A percentile compares a stretch with the other conserved stretches of the same genome.
Conservation (phyloP, 2,888 invertebrate genomes). For the Criorhina ranunculi region DNA sequence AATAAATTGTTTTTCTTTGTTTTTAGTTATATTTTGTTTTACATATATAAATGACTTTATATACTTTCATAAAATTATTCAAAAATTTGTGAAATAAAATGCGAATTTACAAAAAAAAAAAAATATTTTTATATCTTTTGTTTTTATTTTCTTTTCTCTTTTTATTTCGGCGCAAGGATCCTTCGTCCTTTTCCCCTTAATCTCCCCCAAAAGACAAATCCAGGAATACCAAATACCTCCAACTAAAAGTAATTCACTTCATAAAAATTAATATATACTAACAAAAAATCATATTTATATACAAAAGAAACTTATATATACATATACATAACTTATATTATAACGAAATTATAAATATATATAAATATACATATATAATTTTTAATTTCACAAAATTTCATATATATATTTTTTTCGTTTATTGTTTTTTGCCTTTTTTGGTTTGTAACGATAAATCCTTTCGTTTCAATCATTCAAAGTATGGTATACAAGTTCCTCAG, state of each 20-base stretch:
- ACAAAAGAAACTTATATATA: conserved; percentile 66
- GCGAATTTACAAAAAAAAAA: conserved; percentile 78
- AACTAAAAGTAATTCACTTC: conserved; percentile 79
- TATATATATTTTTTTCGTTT: conserved; percentile 62
- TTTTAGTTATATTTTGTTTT: conserved; percentile 65
- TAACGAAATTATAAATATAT: conserved; percentile 25
- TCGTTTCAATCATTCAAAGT: conserved; percentile 79
- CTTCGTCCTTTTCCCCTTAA: conserved; percentile 2
- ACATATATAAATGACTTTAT: conserved; percentile 32
- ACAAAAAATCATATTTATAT: conserved; percentile 75
- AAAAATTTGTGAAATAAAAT: conserved; percentile 58
- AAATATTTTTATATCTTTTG: conserved; percentile 48
- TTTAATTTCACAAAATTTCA: conserved; percentile 78
- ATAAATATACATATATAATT: conserved; percentile 65
- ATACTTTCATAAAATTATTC: conserved; percentile 39
- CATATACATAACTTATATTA: conserved; percentile 70
- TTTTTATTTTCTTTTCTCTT: conserved; percentile 26
- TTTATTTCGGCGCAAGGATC: conserved; percentile 56
- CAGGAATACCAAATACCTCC: conserved; percentile 84
- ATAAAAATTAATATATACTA: conserved; percentile 33
- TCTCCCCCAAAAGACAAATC: conserved; percentile 77
- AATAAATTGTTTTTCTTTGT: conserved; percentile 74
- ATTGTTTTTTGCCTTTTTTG: conserved; percentile 77
- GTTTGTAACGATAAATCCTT: conserved; percentile 77
- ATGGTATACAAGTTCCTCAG: conserved; percentile 92